Evolutionary conservation across 2,113 vertebrate species (phyloP), one percentile per base, ranked within the genome.

Genomic region (Platysteira castanea): DNA sequence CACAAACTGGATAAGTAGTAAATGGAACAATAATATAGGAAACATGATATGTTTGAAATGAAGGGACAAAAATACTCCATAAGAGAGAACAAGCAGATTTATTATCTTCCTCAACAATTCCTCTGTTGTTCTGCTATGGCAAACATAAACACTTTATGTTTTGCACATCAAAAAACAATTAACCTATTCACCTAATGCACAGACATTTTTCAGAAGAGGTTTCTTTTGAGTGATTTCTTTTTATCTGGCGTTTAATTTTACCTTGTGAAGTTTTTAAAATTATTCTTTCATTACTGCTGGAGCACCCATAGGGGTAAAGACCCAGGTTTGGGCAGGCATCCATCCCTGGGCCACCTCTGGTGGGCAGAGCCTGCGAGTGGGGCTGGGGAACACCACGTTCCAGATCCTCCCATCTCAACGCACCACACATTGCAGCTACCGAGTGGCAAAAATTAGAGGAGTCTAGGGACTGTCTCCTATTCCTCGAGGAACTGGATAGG

Each of bases 11-110:
- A 21, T 94, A 93, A 96, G 95, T 82, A 94, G 61, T 68, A 92
- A 87, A 96, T 31, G 73, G 54, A 90, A 80, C 90, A 95, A 91
- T 79, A 89, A 91, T 33, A 82, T 30, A 85, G 53, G 69, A 89
- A 96, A 79, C 49, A 76, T 3, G 26, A 12, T 59, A 79, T 1
- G 20, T 82, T 79, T 87, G 37, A 61, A 83, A 87, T 31, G 20
- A 91, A 90, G 87, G 59, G 47, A 85, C 80, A 92, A 78, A 95
- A 93, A 83, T 91, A 79, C 63, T 92, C 73, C 76, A 50, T 59
- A 64, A 30, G 57, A 71, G n/a, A 90, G 41, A 90, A 77, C 35
- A 71, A 80, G 67, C 49, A 73, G 84, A 89, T 91, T 89, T 76
- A 84, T 71, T 81, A 87, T 42, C 61, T 78, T 49, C 84, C 61